A percentile compares a stretch with the other conserved stretches of the same genome.
phyloP scores from a whole-genome alignment of 2,797 vertebrate genomes.

The Megaceryle alcyon region DNA sequence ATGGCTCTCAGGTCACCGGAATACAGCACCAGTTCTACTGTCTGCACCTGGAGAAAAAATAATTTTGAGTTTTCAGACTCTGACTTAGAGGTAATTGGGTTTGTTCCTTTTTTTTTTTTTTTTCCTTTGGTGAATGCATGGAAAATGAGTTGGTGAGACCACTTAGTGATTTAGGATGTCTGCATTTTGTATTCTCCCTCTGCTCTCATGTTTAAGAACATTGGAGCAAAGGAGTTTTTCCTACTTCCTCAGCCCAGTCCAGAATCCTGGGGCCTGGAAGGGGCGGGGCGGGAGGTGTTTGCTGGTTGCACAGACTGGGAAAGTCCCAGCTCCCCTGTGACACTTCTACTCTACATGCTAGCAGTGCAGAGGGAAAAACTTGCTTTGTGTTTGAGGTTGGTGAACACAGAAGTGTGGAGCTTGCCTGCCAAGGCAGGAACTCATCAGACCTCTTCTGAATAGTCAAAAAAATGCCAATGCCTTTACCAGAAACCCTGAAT shows the following conservation, averaged over 20 bases:
- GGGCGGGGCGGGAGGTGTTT: background rate
- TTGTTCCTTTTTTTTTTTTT: background rate
- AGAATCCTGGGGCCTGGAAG: background rate
- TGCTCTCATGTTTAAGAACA: background rate
- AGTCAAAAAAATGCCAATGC: background rate
- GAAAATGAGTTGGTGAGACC: background rate
- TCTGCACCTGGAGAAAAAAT: background rate
- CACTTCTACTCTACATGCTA: rapidly evolving
- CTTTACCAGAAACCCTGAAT: background rate
- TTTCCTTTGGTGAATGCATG: background rate
- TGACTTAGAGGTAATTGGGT: background rate
- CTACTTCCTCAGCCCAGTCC: background rate
- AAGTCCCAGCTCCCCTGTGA: background rate
- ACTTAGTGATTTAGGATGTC: background rate
- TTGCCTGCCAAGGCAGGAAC: background rate
- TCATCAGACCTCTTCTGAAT: background rate
- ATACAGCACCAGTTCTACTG: background rate
- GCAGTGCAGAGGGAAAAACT: background rate
- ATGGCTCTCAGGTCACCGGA: background rate
- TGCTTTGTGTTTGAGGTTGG: background rate
- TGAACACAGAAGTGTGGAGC: background rate
- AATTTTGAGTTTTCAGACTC: background rate
- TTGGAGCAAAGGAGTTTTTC: background rate
- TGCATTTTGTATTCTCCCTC: background rate
- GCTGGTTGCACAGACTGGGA: background rate